Evolutionary conservation across 2,888 invertebrate genomes (phyloP), one percentile per base, ranked within the genome.

Genomic region (Erpobdella octoculata): DNA sequence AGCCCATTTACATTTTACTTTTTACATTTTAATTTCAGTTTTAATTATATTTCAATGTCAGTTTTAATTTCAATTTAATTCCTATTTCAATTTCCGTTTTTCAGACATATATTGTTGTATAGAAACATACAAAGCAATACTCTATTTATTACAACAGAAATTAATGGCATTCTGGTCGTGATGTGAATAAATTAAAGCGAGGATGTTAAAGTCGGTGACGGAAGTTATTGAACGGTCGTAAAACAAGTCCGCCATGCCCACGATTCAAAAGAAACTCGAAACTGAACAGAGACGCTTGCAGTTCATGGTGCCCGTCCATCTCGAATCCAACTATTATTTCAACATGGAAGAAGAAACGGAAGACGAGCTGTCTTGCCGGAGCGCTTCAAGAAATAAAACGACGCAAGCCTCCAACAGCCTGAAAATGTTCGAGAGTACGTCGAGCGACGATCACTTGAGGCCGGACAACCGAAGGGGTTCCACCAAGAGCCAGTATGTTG

Each of bases 401-500:
- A 41, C 12, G n/a, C 12, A 41, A 4, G 31, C 53, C 31, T 48
- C n/a, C 21, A 59, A n/a, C 4, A 58, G 59, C 12, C n/a, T n/a
- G 31, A 33, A 9, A 62, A 62, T 35, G 35, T 33, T 33, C 15
- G 6, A 12, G 67, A 46, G 46, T 38, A 37, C 3, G 15, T 28
- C 25, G 25, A 18, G 0, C 41, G 21, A 31, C 67, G 46, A 25
- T 38, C n/a, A n/a, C n/a, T n/a, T n/a, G n/a, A n/a, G n/a, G n/a
- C n/a, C n/a, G n/a, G n/a, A n/a, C n/a, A n/a, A 66, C n/a, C 9
- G 46, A 12, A 41, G n/a, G 1, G 28, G 18, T 31, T 28, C 1
- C 28, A 33, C 2, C 31, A 79, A 80, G 2, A 82, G 80, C 73
- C 79, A 81, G 78, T 83, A 93, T 84, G 92, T 95, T 77, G 89